Evolutionary conservation across 92 coral and sea anemone species (phyloP).

Genomic region (Ricordea florida): DNA sequence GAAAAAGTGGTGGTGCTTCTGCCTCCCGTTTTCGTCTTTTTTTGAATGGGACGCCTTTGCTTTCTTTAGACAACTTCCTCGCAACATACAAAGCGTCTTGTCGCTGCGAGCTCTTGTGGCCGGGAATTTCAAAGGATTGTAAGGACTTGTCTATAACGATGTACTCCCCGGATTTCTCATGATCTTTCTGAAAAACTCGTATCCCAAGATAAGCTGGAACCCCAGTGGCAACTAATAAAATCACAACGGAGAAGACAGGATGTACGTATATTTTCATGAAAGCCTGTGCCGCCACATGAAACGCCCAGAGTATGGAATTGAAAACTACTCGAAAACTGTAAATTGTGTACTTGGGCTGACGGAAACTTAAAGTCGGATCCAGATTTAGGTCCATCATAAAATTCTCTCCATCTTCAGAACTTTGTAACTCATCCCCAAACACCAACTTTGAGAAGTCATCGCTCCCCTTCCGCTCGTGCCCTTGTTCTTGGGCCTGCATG

Average conservation of each 20-base stretch:
- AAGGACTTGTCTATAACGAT: constrained; percentile 70
- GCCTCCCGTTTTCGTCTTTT: constrained; percentile 25
- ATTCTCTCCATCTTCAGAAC: constrained; percentile 23
- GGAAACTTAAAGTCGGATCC: constrained; percentile 47
- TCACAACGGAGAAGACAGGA: constrained; percentile 25
- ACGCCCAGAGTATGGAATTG: neutral
- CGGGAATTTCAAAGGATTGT: constrained; percentile 77
- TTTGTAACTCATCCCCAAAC: constrained; percentile 4
- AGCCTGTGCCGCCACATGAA: neutral
- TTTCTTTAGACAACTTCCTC: constrained; percentile 13
- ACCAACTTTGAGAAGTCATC: constrained; percentile 71
- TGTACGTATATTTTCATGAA: constrained; percentile 1
- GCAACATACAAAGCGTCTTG: constrained; percentile 66
- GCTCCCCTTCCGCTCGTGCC: constrained; percentile 80
- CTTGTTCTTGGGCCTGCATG: constrained; percentile 26
- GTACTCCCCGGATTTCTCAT: neutral
- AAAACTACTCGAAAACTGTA: constrained; percentile 1
- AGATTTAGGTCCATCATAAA: neutral
- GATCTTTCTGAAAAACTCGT: neutral
- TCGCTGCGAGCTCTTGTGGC: constrained; percentile 62
- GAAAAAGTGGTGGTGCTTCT: neutral
- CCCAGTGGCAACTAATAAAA: constrained; percentile 22
- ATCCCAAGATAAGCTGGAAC: constrained; percentile 49
- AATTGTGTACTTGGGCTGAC: constrained; percentile 64
- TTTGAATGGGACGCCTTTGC: neutral